Percentiles rank a stretch among this genome's conserved stretches.
phyloP scores from a whole-genome alignment of 2,797 vertebrate genomes.

The Carcharodon carcharias region DNA sequence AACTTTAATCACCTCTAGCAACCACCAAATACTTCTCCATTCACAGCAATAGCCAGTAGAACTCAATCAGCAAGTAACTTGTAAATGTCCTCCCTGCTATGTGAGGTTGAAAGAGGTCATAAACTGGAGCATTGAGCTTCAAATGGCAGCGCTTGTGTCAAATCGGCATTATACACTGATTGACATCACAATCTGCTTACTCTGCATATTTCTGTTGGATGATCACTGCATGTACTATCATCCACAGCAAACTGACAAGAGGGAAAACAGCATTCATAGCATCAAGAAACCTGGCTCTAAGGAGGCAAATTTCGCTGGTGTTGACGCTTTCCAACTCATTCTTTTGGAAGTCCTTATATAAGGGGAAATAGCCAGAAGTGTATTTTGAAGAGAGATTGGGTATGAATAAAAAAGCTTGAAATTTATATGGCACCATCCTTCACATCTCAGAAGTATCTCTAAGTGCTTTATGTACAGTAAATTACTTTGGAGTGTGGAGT shows the following conservation, averaged over 20 bases:
- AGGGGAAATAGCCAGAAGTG: not conserved
- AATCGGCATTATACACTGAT: too few relatives aligned
- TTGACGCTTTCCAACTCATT: not conserved
- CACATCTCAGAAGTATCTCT: not conserved
- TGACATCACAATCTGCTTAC: too few relatives aligned
- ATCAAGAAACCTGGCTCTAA: not conserved
- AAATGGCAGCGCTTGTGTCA: not conserved
- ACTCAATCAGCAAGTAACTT: not conserved
- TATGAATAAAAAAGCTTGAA: not conserved
- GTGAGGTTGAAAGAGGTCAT: not conserved
- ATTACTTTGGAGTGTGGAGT: not conserved
- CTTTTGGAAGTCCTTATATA: not conserved
- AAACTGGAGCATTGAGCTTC: not conserved
- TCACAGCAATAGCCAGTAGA: not conserved
- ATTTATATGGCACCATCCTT: not conserved
- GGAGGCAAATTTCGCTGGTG: too few relatives aligned
- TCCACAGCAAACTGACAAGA: not conserved
- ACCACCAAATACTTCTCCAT: not conserved
- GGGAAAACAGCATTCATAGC: not conserved
- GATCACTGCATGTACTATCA: not conserved
- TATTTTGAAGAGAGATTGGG: not conserved
- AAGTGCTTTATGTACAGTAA: not conserved
- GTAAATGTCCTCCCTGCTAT: not conserved
- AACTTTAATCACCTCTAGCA: not conserved
- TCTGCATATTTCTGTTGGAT: not conserved